Evolutionary conservation across 2,888 invertebrate genomes (phyloP).

Genomic region (Drosophila lacicola): DNA sequence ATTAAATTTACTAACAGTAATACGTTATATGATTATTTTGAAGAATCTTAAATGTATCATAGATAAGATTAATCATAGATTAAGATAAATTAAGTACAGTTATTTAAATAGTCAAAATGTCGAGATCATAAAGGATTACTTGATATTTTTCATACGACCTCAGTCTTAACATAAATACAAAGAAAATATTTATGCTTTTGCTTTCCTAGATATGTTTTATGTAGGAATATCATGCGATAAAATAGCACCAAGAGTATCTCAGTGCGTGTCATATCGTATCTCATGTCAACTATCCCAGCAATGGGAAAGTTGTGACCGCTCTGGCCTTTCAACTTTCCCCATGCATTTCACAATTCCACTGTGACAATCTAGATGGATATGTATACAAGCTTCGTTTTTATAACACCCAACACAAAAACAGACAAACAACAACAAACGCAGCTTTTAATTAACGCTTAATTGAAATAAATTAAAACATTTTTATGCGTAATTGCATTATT

Average conservation of each 20-base stretch:
- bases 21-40: background rate
- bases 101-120: too few relatives aligned
- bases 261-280: background rate
- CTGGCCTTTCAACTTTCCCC: slow-evolving; percentile 6
- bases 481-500: slow-evolving; percentile 85
- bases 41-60: background rate
- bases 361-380: background rate
- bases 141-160: too few relatives aligned
- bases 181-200: too few relatives aligned
- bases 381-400: slow-evolving; percentile 18
- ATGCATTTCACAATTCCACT: background rate
- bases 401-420: slow-evolving; percentile 45
- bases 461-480: slow-evolving; percentile 85
- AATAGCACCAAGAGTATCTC: too few relatives aligned
- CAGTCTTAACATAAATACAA: too few relatives aligned
- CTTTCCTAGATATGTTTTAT: too few relatives aligned
- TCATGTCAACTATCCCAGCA: background rate
- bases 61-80: background rate
- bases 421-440: slow-evolving; percentile 46
- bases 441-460: slow-evolving; percentile 85
- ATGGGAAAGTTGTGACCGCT: slow-evolving; percentile 47
- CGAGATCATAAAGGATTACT: too few relatives aligned
- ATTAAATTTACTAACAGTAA: background rate
- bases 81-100: too few relatives aligned
- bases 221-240: too few relatives aligned